A percentile compares a stretch with the other conserved stretches of the same genome.
phyloP scores from a whole-genome alignment of 2,797 vertebrate genomes.

The Brotula barbata region DNA sequence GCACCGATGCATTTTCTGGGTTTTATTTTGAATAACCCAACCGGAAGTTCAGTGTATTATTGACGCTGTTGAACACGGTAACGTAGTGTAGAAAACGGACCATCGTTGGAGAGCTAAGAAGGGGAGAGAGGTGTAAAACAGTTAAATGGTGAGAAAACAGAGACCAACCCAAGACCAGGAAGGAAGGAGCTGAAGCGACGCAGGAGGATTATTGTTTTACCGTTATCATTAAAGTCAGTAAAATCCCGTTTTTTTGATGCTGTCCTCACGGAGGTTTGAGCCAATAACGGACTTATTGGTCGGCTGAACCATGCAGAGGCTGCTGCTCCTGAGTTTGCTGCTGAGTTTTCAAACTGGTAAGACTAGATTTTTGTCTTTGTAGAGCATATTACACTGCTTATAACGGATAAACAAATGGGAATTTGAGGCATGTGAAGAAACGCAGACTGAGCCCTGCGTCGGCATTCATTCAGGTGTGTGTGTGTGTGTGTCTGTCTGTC shows the following conservation, averaged over 20 bases:
- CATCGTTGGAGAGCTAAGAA: conserved; percentile 48
- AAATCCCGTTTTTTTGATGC: conserved; percentile 77
- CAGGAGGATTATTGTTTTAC: conserved; percentile 4
- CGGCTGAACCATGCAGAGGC: conserved; percentile 81
- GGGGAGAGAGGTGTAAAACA: conserved; percentile 47
- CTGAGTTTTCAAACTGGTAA: conserved; percentile 80
- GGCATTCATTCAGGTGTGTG: conserved; percentile 3
- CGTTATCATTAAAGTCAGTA: conserved; percentile 33
- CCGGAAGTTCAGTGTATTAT: background rate
- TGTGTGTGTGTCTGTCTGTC: conserved; percentile 1
- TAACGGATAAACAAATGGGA: background rate
- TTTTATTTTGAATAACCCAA: conserved; percentile 37
- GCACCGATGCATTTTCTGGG: accelerated
- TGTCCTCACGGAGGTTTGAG: conserved; percentile 77
- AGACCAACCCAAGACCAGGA: conserved; percentile 20
- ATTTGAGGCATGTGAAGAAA: background rate
- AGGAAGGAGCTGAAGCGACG: background rate
- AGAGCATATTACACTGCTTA: too few relatives aligned
- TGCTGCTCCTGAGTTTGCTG: conserved; percentile 80
- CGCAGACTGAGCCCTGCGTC: background rate
- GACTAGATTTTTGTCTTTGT: conserved; percentile 22
- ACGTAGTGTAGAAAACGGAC: conserved; percentile 60
- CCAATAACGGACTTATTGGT: conserved; percentile 76
- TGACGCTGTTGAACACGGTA: background rate
- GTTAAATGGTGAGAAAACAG: conserved; percentile 64